A percentile compares a stretch with the other conserved stretches of the same genome.
phyloP scores from a whole-genome alignment of 2,888 invertebrate species.

The Chironomus riparius region DNA sequence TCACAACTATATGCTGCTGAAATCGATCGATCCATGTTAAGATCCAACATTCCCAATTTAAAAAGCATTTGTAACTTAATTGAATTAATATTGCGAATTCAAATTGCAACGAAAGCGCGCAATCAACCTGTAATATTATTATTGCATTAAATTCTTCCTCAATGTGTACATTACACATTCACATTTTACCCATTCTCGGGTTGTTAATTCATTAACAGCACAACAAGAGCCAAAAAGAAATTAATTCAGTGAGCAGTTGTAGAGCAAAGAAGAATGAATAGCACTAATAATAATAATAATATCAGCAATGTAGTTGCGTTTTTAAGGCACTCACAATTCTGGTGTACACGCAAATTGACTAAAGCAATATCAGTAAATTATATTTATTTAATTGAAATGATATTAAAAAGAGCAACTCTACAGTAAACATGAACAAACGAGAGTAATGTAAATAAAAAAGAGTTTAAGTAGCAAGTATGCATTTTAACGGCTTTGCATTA shows the following conservation, averaged over 20 bases:
- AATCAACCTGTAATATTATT: no score
- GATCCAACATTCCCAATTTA: no score
- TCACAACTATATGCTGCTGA: no score
- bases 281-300: not conserved
- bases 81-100: no score
- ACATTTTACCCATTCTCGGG: not conserved
- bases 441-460: not conserved
- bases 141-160: no score
- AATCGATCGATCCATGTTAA: no score
- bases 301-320: not conserved
- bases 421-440: conserved; percentile 1
- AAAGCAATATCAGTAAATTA: conserved; percentile 10
- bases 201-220: not conserved
- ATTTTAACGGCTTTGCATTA: not conserved
- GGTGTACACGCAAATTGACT: not conserved
- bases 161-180: no score
- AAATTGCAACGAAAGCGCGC: no score
- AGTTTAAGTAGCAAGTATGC: not conserved
- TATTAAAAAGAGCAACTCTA: not conserved
- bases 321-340: not conserved
- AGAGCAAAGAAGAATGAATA: not conserved
- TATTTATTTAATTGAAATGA: conserved; percentile 7
- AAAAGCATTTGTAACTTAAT: no score
- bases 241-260: not conserved
- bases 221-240: not conserved